Conservation (phyloP, 2,888 invertebrate species). For the Halictus ligatus region DNA sequence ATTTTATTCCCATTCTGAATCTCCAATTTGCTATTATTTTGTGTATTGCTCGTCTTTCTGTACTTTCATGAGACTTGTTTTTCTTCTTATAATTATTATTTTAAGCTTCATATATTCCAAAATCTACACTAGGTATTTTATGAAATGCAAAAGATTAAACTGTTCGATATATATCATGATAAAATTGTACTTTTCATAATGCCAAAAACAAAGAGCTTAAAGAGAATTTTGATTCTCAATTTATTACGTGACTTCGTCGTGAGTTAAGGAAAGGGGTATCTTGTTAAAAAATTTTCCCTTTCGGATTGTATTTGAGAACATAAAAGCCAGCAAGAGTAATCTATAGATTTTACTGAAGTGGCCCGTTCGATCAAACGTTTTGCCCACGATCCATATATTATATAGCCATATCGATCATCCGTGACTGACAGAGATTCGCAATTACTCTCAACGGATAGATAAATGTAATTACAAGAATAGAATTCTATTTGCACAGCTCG, state of each 20-base stretch:
- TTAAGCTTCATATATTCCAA: too few relatives aligned
- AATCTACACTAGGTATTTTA: too few relatives aligned
- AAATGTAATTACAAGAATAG: slow-evolving; percentile 38
- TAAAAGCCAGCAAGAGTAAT: not conserved
- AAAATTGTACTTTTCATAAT: not conserved
- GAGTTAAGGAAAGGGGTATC: not conserved
- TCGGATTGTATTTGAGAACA: not conserved
- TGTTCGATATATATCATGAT: not conserved
- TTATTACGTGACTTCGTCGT: not conserved
- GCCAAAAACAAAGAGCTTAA: not conserved
- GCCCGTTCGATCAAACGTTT: not conserved
- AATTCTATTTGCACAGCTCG: slow-evolving; percentile 30
- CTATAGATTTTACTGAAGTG: not conserved
- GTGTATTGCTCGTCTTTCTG: not conserved
- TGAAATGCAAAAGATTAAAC: too few relatives aligned
- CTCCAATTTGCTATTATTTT: not conserved
- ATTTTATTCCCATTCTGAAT: not conserved
- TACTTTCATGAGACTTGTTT: not conserved
- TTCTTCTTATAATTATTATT: not conserved
- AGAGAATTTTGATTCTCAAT: not conserved
- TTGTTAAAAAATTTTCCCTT: not conserved
- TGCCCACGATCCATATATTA: not conserved
- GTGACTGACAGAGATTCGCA: slow-evolving; percentile 28
- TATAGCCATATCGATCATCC: slow-evolving; percentile 25
- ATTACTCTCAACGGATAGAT: slow-evolving; percentile 28